Evolutionary conservation across 1,140 invertebrate genomes (phyloP).

Genomic region (Homalodisca vitripennis): DNA sequence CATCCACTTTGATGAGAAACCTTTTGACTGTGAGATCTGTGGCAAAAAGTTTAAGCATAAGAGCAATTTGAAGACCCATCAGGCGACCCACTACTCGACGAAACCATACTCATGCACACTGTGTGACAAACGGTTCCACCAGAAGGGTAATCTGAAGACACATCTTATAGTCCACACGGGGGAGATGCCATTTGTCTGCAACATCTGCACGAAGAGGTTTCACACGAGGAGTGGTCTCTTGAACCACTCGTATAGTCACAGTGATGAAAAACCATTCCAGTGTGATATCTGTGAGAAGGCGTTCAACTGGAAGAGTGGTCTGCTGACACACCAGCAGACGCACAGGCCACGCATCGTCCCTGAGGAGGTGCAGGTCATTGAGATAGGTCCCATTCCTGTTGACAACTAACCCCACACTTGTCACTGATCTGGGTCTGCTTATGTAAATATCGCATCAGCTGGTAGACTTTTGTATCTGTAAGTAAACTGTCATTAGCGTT

Average conservation of each 20-base stretch:
- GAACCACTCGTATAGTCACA: slow-evolving; percentile 44
- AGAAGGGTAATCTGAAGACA: slow-evolving; percentile 21
- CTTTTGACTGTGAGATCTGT: slow-evolving; percentile 51
- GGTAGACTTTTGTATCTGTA: too few relatives aligned
- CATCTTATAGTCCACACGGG: slow-evolving; percentile 45
- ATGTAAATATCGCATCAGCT: too few relatives aligned
- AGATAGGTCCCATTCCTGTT: slow-evolving; percentile 3
- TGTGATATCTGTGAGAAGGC: slow-evolving; percentile 55
- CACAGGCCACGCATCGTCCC: slow-evolving; percentile 35
- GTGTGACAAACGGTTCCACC: slow-evolving; percentile 47
- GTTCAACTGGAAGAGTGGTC: slow-evolving; percentile 45
- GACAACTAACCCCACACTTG: too few relatives aligned
- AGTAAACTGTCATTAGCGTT: too few relatives aligned
- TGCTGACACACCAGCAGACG: slow-evolving; percentile 31
- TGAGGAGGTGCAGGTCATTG: slow-evolving; percentile 17
- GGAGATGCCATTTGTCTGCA: slow-evolving; percentile 37
- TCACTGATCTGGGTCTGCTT: too few relatives aligned
- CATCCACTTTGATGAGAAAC: slow-evolving; percentile 43
- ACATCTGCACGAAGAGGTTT: slow-evolving; percentile 49
- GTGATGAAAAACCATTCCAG: slow-evolving; percentile 51
- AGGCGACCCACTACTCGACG: slow-evolving; percentile 49
- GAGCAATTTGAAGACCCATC: slow-evolving; percentile 21
- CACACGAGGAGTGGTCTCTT: slow-evolving; percentile 34
- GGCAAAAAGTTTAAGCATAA: slow-evolving; percentile 47
- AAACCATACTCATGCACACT: slow-evolving; percentile 48